Evolutionary conservation across 2,797 vertebrate species (phyloP), one percentile per base, ranked within the genome.

Genomic region (Anas flavirostris): DNA sequence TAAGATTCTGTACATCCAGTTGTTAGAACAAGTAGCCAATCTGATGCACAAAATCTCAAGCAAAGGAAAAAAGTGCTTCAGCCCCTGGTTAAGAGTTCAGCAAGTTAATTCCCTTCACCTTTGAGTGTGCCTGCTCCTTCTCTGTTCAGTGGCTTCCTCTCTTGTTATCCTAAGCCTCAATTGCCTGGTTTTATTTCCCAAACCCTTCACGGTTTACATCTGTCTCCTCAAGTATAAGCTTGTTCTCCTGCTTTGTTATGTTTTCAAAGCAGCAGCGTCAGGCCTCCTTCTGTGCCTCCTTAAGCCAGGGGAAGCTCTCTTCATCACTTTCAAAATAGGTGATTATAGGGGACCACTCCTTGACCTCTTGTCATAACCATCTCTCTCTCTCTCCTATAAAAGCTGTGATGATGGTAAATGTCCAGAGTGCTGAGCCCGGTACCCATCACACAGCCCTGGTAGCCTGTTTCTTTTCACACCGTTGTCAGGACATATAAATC

Each of bases 381-480:
- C 21, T 46, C 52, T 52, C 21, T 67, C 25, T 73, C 55, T 43
- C 56, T 79, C 28, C 50, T 80, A 22, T 63, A 46, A 74, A 84
- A 79, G 37, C 48, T 17, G 31, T 14, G 33, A 43, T 4, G 31
- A 60, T 1, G 1, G n/a, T 58, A 33, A 68, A 33, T 26, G 37
- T 77, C n/a, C 44, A 73, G 59, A 3, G 8, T 0, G 1, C 31
- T 43, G 68, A 83, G 25, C 31, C 41, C 8, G 5, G 12, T 16
- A 16, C 29, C 37, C 4, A 0, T 63, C 56, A 29, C 13, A 3
- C 31, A 62, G 0, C 25, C 29, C 31, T 52, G 16, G 0, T 58
- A 22, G 4, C 10, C 1, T 0, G 14, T 23, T 17, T 2, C 2
- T 86, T 78, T 63, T 77, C 2, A 0, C 79, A n/a, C 68, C 35